phyloP scores from a whole-genome alignment of 2,797 vertebrate species.

The Hemitrygon akajei region DNA sequence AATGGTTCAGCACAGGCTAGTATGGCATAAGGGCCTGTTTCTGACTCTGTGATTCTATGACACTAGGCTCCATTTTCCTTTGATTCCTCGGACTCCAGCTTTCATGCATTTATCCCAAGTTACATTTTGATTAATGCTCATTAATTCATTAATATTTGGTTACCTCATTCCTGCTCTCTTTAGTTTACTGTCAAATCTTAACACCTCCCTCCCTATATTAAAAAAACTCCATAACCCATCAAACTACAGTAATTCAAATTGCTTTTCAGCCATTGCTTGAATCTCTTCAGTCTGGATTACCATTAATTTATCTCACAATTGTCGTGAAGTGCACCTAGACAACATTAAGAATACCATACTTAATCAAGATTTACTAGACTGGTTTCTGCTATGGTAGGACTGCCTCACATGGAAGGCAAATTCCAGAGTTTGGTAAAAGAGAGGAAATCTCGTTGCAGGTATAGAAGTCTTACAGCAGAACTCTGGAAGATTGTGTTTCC shows the following conservation, averaged over 20 bases:
- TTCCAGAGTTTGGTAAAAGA: too few relatives aligned
- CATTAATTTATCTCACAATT: neutral
- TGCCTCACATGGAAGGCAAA: too few relatives aligned
- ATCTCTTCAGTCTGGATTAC: neutral
- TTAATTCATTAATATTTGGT: neutral
- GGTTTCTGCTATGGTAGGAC: too few relatives aligned
- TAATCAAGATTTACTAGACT: too few relatives aligned
- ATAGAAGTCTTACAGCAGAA: too few relatives aligned
- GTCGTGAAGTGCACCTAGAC: neutral
- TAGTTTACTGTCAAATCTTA: neutral
- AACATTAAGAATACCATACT: neutral
- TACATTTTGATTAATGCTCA: neutral
- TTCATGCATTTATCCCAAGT: neutral
- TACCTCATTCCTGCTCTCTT: neutral
- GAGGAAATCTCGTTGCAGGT: too few relatives aligned
- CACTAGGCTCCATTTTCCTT: neutral
- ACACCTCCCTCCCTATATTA: neutral
- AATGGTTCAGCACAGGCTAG: too few relatives aligned
- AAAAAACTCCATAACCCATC: neutral
- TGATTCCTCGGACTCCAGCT: neutral
- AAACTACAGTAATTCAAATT: neutral
- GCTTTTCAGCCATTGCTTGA: neutral
- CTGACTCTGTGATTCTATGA: too few relatives aligned
- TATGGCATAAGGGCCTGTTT: too few relatives aligned
- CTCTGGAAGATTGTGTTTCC: too few relatives aligned